Conservation (phyloP, 2,113 vertebrate species). For the Gymnorhina tibicen region DNA sequence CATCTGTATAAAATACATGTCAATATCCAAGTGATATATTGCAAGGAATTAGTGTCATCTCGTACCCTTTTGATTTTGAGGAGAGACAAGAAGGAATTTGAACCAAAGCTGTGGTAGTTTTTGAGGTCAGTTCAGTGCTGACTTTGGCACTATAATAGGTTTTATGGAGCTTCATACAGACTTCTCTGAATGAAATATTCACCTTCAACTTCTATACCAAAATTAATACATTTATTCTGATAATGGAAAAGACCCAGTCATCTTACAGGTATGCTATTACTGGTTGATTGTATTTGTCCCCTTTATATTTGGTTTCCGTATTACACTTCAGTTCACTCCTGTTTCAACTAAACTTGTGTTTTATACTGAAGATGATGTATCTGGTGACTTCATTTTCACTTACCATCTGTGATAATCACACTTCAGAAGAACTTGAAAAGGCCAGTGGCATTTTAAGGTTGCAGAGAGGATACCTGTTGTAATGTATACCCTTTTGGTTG, state of each 20-base stretch:
- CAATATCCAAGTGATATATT: slow-evolving; percentile 44
- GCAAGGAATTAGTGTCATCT: slow-evolving; percentile 23
- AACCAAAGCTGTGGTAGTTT: slow-evolving; percentile 51
- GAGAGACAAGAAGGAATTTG: slow-evolving; percentile 10
- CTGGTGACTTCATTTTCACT: neutral
- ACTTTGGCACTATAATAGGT: slow-evolving; percentile 3
- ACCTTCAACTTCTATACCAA: neutral
- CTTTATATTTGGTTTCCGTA: neutral
- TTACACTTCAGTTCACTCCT: neutral
- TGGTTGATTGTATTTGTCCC: neutral
- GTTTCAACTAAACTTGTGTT: neutral
- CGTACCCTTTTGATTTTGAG: slow-evolving; percentile 30
- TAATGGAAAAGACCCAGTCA: neutral
- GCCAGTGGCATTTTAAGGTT: neutral
- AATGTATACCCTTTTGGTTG: rapidly evolving
- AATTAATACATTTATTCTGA: neutral
- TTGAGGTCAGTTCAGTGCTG: slow-evolving; percentile 40
- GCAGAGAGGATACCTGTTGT: neutral
- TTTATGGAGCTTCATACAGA: neutral
- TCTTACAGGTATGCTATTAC: neutral
- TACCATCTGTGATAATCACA: neutral
- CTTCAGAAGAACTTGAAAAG: neutral
- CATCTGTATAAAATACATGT: slow-evolving; percentile 54
- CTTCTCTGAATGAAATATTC: neutral
- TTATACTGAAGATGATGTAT: neutral